Base-by-base conservation (phyloP, 2,888 invertebrate species). In the Argyresthia goedartella region DNA sequence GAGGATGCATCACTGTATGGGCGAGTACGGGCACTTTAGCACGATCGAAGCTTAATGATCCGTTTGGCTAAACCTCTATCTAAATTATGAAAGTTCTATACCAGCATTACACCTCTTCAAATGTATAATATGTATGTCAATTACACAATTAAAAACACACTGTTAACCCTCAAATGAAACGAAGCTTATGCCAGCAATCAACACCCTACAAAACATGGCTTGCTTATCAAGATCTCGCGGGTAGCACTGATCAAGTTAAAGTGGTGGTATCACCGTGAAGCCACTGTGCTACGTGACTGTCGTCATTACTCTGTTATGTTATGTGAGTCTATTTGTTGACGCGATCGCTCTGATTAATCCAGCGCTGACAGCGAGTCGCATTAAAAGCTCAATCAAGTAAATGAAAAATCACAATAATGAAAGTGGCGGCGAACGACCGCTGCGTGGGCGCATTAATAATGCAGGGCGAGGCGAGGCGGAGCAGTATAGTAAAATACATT, bases 361-460 rank as follows among this genome's bases (percentile, higher is more conserved):
- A 71, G 73, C 71, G 77, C 71, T 73, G 81, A 76, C 81, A 78
- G n/a, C n/a, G n/a, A n/a, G n/a, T n/a, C n/a, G 79, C 74, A 85
- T 85, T 86, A 85, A 86, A 86, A 85, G 84, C 84, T 85, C 80
- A 85, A 86, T 86, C 86, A 86, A 85, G 76, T 71, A 86, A 86
- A 86, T 86, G 86, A 81, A 79, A 85, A 86, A 84, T 85, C 84
- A 79, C 80, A 77, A 82, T 86, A 84, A 86, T 84, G 82, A 70
- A 82, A 71, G 72, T 66, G 71, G 59, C 13, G n/a, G n/a, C n/a
- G n/a, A n/a, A n/a, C n/a, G 64, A 71, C 79, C 75, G 70, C 70
- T 85, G 84, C 85, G 84, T 84, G 73, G 68, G 84, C 82, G 86
- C 84, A 85, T 86, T 86, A 85, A 85, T 85, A 81, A 86, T 86